phyloP scores from a whole-genome alignment of 2,888 invertebrate species.

The Agrochola lota region DNA sequence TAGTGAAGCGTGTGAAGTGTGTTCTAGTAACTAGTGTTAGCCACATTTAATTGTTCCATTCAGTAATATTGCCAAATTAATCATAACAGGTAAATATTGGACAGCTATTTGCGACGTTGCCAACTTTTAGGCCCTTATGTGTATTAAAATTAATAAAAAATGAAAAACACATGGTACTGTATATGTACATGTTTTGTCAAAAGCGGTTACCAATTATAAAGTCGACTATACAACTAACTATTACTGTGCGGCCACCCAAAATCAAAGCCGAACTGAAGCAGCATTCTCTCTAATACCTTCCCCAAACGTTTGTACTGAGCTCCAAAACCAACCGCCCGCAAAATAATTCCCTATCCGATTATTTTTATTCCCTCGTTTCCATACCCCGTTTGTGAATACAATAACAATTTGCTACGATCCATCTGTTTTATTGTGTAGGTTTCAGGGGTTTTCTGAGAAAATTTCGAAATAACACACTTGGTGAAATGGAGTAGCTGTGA shows the following conservation, averaged over 20 bases:
- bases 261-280: constrained; percentile 28
- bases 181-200: not conserved
- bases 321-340: constrained; percentile 25
- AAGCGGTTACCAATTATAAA: not conserved
- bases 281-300: constrained; percentile 16
- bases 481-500: constrained; percentile 32
- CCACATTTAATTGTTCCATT: too few relatives aligned
- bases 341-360: constrained; percentile 58
- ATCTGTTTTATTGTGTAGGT: constrained; percentile 43
- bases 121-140: too few relatives aligned
- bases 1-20: too few relatives aligned
- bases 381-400: constrained; percentile 52
- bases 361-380: constrained; percentile 60
- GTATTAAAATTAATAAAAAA: too few relatives aligned
- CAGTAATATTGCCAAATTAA: too few relatives aligned
- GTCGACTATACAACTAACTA: not conserved
- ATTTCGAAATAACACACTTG: constrained; percentile 28
- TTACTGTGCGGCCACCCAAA: not conserved
- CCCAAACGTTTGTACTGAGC: constrained; percentile 11
- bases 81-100: too few relatives aligned
- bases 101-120: too few relatives aligned
- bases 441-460: constrained; percentile 32
- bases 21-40: too few relatives aligned
- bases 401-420: constrained; percentile 61
- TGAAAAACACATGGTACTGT: too few relatives aligned